Percentiles rank a stretch among this genome's conserved stretches.
These are phyloP conservation scores for Himantopus leucocephalus DNA, from an alignment of 2,113 vertebrate species.

Conservation along the genomic window DNA sequence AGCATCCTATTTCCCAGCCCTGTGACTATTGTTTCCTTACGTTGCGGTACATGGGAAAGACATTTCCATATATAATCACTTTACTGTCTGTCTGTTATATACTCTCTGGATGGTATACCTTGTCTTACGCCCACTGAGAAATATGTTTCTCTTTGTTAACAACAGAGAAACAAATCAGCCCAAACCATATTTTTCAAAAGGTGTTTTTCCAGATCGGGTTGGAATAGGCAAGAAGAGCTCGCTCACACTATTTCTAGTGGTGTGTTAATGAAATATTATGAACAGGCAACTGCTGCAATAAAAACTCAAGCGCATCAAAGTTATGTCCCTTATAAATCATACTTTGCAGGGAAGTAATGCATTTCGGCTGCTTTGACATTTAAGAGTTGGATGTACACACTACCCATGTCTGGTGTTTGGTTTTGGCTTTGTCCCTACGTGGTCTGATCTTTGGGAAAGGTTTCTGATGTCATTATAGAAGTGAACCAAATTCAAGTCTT, in stretches of 20 bases:
- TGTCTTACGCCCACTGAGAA: background rate
- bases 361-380: background rate
- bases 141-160: background rate
- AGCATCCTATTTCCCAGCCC: background rate
- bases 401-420: background rate
- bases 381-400: background rate
- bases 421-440: background rate
- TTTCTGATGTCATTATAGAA: background rate
- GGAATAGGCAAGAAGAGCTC: background rate
- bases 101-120: background rate
- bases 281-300: background rate
- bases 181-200: background rate
- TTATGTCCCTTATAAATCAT: background rate
- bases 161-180: background rate
- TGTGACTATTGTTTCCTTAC: background rate
- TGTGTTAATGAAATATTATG: background rate
- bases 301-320: background rate
- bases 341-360: background rate
- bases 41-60: background rate
- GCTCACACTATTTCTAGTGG: background rate
- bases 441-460: background rate
- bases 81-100: background rate
- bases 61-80: background rate
- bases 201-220: background rate
- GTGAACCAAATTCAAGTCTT: background rate